A percentile compares a stretch with the other conserved stretches of the same genome.
Evolutionary conservation across 2,797 vertebrate species (phyloP).

Genomic region (Siniperca undulata): DNA sequence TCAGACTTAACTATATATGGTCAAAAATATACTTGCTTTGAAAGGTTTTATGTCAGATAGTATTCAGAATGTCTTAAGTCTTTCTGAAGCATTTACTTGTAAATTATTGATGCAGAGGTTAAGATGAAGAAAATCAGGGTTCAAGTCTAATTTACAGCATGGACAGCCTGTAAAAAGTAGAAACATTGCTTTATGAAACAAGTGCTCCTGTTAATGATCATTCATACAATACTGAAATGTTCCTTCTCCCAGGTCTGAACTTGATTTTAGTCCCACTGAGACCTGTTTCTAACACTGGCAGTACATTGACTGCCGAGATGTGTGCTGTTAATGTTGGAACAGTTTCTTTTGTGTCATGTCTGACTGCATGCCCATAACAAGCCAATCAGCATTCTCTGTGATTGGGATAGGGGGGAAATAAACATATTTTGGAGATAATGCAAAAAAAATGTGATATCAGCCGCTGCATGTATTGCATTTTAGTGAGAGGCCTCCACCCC

Average conservation of each 20-base stretch:
- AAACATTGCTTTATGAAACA: constrained; percentile 60
- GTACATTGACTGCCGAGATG: constrained; percentile 13
- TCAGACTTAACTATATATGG: background rate
- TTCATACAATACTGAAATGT: background rate
- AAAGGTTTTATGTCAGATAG: background rate
- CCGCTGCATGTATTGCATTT: constrained; percentile 60
- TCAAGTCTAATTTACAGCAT: background rate
- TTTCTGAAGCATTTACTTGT: background rate
- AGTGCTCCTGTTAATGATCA: constrained; percentile 51
- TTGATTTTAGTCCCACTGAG: constrained; percentile 15
- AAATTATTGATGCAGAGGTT: background rate
- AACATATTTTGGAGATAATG: constrained; percentile 15
- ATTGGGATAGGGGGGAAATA: constrained; percentile 3
- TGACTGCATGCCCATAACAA: constrained; percentile 88
- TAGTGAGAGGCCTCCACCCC: constrained; percentile 19
- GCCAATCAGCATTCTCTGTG: constrained; percentile 71
- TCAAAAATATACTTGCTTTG: constrained; percentile 3
- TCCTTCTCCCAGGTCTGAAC: constrained; percentile 39
- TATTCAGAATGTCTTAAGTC: background rate
- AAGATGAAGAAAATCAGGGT: background rate
- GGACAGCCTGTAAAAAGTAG: background rate
- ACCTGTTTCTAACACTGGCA: constrained; percentile 45
- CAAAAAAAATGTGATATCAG: constrained; percentile 27
- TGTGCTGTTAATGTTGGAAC: constrained; percentile 61
- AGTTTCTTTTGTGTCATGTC: constrained; percentile 53